Evolutionary conservation across 2,797 vertebrate species (phyloP).

Genomic region (Hephaestus fuliginosus): DNA sequence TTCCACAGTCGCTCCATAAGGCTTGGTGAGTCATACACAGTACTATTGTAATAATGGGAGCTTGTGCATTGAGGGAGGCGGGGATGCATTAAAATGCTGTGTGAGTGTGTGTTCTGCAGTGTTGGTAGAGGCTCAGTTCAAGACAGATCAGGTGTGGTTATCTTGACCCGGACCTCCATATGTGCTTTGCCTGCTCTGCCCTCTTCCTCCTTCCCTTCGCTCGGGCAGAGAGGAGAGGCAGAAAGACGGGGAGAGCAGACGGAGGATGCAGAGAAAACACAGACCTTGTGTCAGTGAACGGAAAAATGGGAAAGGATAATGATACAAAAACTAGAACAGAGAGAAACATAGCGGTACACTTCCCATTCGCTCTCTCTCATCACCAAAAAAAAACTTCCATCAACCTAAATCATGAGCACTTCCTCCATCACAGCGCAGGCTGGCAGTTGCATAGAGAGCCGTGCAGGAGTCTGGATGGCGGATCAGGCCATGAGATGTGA

Average conservation of each 20-base stretch:
- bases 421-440: constrained; percentile 33
- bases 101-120: constrained; percentile 61
- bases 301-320: constrained; percentile 1
- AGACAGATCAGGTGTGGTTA: constrained; percentile 67
- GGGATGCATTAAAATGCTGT: constrained; percentile 74
- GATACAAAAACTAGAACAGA: constrained; percentile 18
- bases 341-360: not conserved
- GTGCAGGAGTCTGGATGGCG: constrained; percentile 42
- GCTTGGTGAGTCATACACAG: constrained; percentile 71
- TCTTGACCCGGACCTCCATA: constrained; percentile 72
- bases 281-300: not conserved
- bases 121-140: constrained; percentile 62
- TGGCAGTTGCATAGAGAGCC: constrained; percentile 58
- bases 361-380: not conserved
- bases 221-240: not conserved
- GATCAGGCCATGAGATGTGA: constrained; percentile 52
- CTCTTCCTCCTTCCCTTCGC: constrained; percentile 41
- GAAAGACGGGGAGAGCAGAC: constrained; percentile 9
- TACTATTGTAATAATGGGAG: constrained; percentile 64
- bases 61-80: constrained; percentile 54
- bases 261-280: constrained; percentile 4
- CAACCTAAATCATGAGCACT: constrained; percentile 26
- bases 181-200: constrained; percentile 53
- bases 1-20: constrained; percentile 61
- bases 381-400: constrained; percentile 1